phyloP scores from a whole-genome alignment of 2,113 vertebrate species.

The Circaetus cinerascens region DNA sequence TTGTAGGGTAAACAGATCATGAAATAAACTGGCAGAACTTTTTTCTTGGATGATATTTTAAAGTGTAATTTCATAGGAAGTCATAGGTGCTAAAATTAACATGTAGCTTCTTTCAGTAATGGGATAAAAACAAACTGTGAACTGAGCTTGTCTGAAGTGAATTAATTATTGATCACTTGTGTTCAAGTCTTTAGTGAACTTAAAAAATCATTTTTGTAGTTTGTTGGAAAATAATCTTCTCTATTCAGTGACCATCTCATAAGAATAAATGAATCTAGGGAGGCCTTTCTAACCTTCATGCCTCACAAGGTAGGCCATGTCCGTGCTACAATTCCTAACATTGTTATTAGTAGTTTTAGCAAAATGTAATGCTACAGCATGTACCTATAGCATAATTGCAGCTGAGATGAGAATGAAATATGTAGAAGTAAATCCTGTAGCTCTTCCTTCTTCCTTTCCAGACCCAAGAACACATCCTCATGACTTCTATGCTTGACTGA shows the following conservation, averaged over 20 bases:
- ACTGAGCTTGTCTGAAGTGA: not conserved
- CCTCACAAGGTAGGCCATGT: not conserved
- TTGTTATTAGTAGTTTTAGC: not conserved
- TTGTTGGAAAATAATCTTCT: not conserved
- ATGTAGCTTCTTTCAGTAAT: not conserved
- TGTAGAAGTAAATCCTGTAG: not conserved
- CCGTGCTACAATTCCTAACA: not conserved
- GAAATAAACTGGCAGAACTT: not conserved
- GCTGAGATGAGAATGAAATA: not conserved
- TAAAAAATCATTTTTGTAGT: not conserved
- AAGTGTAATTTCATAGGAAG: not conserved
- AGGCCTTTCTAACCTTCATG: not conserved
- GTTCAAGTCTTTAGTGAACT: not conserved
- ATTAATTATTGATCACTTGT: not conserved
- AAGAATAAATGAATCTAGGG: not conserved
- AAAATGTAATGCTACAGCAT: not conserved
- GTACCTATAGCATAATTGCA: not conserved
- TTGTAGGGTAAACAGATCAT: not conserved
- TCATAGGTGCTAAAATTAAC: not conserved
- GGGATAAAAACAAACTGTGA: not conserved
- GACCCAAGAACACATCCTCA: not conserved
- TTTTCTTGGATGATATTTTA: not conserved
- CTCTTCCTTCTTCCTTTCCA: not conserved
- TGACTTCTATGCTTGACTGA: not conserved
- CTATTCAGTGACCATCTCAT: not conserved